Evolutionary conservation across 2,797 vertebrate species (phyloP), one percentile per base, ranked within the genome.

Genomic region (Gallinago solitaria): DNA sequence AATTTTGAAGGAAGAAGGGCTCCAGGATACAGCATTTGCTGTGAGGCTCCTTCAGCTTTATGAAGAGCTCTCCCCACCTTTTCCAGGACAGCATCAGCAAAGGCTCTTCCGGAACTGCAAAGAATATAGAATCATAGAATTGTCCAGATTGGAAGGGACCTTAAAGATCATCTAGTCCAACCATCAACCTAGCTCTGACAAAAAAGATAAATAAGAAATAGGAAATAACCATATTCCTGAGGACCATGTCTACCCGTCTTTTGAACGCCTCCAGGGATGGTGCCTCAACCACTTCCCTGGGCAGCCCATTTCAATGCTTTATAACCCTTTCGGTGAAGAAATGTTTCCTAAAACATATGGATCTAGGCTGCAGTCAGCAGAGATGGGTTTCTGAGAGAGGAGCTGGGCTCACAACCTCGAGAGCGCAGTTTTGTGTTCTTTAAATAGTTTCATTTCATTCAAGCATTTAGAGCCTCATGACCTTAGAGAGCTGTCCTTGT

Each of bases 101-200:
- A 76, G 56, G 19, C 4, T 70, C 41, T 25, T 41, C 17, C 57
- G 0, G 0, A 6, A 11, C 27, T 12, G 28, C 32, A 50, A 43
- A 68, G 48, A 68, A 41, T 41, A 41, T 41, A 41, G 41, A 41
- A 41, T 41, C 41, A 41, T 41, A 41, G 41, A 41, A 41, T 41
- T 8, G 41, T 41, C 41, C 7, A 41, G 41, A 4, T 41, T 41
- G 41, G 41, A 41, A 41, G 41, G 41, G 41, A 41, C 16, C 41
- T 41, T 41, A 16, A 41, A 41, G 41, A 41, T 41, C 41, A 16
- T 41, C 41, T 41, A 41, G 41, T 41, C 41, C 16, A 41, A 41
- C 41, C 41, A 41, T 41, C 41, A 41, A 41, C 41, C 41, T 41
- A 41, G 16, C 41, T 41, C 41, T 41, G 41, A 41, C 41, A 41